Evolutionary conservation across 2,113 vertebrate genomes (phyloP).

Genomic region (Gymnocephalus cernua): DNA sequence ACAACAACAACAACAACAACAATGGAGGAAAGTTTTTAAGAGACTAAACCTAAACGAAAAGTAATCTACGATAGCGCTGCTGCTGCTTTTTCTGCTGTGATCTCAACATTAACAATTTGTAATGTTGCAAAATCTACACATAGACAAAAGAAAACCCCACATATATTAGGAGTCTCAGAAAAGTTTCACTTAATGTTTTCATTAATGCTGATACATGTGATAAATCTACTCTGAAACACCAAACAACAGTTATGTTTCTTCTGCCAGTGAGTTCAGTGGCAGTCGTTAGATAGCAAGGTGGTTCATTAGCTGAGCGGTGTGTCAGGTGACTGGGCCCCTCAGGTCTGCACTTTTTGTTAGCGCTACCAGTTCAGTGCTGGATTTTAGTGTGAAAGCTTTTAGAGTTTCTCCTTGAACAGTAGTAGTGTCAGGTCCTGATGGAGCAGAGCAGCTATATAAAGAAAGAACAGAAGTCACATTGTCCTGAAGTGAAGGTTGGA

Average conservation of each 20-base stretch:
- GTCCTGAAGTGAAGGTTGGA: constrained; percentile 66
- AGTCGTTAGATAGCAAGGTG: background rate
- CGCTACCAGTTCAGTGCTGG: constrained; percentile 7
- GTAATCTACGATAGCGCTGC: too few relatives aligned
- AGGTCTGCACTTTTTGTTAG: constrained; percentile 14
- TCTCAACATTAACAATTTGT: too few relatives aligned
- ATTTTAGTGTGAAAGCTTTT: constrained; percentile 14
- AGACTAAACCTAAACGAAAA: background rate
- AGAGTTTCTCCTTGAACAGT: constrained; percentile 63
- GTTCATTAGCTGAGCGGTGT: constrained; percentile 4
- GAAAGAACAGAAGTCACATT: constrained; percentile 59
- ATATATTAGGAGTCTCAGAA: too few relatives aligned
- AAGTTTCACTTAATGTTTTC: background rate
- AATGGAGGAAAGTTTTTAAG: too few relatives aligned
- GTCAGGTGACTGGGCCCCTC: background rate
- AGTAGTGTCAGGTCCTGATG: constrained; percentile 58
- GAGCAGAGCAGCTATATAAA: constrained; percentile 72
- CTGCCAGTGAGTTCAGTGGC: constrained; percentile 12
- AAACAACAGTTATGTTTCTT: background rate
- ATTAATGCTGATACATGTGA: background rate
- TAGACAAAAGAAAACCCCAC: too few relatives aligned
- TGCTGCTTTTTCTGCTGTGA: background rate
- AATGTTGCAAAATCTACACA: too few relatives aligned
- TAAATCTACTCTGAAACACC: background rate
- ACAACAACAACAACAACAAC: too few relatives aligned